Evolutionary conservation across 1,140 invertebrate genomes (phyloP), one percentile per base, ranked within the genome.

Genomic region (Probaryconus sp.): DNA sequence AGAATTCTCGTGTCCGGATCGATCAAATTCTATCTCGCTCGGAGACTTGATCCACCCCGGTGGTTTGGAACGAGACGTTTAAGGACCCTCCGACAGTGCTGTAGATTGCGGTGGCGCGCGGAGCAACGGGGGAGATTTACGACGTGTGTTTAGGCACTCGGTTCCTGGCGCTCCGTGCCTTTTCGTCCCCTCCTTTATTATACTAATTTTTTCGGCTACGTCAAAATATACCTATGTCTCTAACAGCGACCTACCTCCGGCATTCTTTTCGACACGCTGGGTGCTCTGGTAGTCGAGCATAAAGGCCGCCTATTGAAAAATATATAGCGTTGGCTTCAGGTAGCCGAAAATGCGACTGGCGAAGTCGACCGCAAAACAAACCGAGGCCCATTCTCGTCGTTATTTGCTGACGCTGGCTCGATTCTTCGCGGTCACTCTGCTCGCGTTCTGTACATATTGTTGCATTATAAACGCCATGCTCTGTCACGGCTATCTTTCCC

Each of bases 141-240:
- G 81, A 78, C 84, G 81, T 85, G 83, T 85, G 83, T 84, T 86
- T 86, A 85, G 85, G 79, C 77, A 79, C 78, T 83, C 71, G 73
- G 70, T 78, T 53, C 58, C 24, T 42, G 31, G 40, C 50, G 33
- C 51, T 67, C 50, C 7, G 5, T 11, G 17, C 45, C 45, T 51
- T 24, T 33, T 38, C 42, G 24, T 55, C 53, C 67, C 73, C 77
- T 77, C 79, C 79, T 85, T 87, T 86, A 87, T 87, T 86, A 87
- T 87, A 86, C 84, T 86, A 87, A 87, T 87, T 87, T n/a, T 87
- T 82, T 83, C 71, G 83, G 79, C 76, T 70, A 83, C 80, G 84
- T 87, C 84, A 87, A 87, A 87, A 86, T 86, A 87, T 53, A 74
- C 58, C 78, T 80, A 79, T 82, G 61, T 67, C 61, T 60, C 9